Evolutionary conservation across 1,140 invertebrate species (phyloP), one percentile per base, ranked within the genome.

Genomic region (Cherax destructor): DNA sequence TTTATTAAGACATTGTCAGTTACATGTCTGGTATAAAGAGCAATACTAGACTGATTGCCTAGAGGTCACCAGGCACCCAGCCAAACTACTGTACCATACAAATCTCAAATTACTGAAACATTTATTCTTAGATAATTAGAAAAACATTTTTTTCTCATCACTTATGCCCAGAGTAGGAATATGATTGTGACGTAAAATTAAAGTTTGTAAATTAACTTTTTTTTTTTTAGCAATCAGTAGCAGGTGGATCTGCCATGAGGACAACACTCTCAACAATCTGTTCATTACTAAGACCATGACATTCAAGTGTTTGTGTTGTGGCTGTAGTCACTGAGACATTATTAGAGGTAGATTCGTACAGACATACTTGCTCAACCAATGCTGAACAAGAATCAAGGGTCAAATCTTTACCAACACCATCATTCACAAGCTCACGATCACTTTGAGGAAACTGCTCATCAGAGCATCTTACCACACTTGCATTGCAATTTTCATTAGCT

Each of bases 231-330:
- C 81, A 83, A 49, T n/a, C 59, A 13, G 59, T 65, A 49, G 16
- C 50, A 59, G 59, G 78, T 10, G 79, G 49, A 24, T 88, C 65
- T 24, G 87, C 47, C 7, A 88, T 61, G 16, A 88, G 61, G 3
- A 88, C 69, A 49, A 88, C 87, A 52, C 79, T 80, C 24, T 88
- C 59, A 30, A 81, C 79, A 50, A 88, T 74, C 10, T 88, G 78
- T 52, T 88, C 78, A 49, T 41, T 61, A 30, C 85, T 78, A 24
- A 86, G 50, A 18, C 83, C 50, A 16, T 81, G 78, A 18, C 79
- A 88, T 21, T 81, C 78, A 18, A 81, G 61, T 16, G 80, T 18
- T 30, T 88, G 41, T 16, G 78, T 18, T 2, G 61, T 47, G 24
- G 47, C 78, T 13, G 47, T n/a, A 13, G 41, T 30, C 13, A 50